Percentiles rank a stretch among this genome's conserved stretches.
Conservation (phyloP, 2,797 vertebrate genomes). For the Cryptoblepharus egeriae region DNA sequence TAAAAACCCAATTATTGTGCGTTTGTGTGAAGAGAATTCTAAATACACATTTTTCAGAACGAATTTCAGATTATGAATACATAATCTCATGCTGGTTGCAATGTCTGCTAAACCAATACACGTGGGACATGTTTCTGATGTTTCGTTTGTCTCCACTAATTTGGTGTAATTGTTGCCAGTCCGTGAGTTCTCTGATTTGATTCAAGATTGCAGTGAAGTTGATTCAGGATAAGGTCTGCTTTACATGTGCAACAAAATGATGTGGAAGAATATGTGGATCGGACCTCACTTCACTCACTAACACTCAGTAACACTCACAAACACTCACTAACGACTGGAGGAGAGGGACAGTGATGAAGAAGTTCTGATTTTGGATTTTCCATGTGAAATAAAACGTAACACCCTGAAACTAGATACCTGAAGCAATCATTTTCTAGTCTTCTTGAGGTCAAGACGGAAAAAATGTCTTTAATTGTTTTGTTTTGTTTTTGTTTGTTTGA, state of each 20-base stretch:
- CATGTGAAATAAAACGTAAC: no score
- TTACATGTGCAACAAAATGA: no score
- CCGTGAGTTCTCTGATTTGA: not conserved
- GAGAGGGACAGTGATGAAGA: no score
- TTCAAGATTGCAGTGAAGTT: not conserved
- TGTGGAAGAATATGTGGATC: no score
- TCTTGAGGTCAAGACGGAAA: not conserved
- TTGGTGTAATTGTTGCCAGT: not conserved
- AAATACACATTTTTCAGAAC: not conserved
- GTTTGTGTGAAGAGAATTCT: not conserved
- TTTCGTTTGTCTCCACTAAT: not conserved
- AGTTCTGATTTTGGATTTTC: no score
- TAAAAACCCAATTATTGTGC: no score
- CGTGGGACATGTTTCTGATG: not conserved
- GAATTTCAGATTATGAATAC: not conserved
- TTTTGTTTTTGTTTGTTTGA: no score
- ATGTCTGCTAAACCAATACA: not conserved
- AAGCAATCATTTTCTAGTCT: not conserved
- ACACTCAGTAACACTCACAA: no score
- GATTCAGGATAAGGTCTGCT: not conserved
- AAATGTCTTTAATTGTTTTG: no score
- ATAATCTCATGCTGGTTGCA: not conserved
- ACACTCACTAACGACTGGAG: no score
- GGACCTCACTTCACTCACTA: no score
- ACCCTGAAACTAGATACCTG: not conserved